phyloP scores from a whole-genome alignment of 2,797 vertebrate species.

The Cynodonichthys magdalenae region DNA sequence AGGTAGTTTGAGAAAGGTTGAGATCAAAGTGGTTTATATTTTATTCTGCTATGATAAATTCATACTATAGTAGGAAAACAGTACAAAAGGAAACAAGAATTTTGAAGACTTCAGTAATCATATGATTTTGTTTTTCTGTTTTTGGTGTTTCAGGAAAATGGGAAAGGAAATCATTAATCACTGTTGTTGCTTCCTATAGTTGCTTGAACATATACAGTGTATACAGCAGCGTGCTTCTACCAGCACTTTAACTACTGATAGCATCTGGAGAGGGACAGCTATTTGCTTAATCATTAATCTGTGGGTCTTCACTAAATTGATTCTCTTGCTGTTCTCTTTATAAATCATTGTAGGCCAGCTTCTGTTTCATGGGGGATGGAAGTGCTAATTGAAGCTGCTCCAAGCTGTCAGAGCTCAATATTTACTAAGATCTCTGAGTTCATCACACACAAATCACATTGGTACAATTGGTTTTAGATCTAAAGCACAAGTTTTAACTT shows the following conservation, averaged over 20 bases:
- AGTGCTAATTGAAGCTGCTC: constrained; percentile 62
- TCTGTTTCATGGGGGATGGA: constrained; percentile 61
- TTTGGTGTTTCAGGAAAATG: neutral
- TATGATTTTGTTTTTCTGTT: too few species aligned
- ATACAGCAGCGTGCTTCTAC: constrained; percentile 38
- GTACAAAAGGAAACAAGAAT: too few species aligned
- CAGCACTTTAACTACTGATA: constrained; percentile 42
- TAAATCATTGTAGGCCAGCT: constrained; percentile 67
- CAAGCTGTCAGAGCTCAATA: constrained; percentile 27
- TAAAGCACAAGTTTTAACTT: neutral
- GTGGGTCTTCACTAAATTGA: constrained; percentile 64
- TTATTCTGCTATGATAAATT: too few species aligned
- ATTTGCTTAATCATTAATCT: constrained; percentile 75
- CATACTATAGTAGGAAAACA: too few species aligned
- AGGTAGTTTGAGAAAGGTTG: neutral
- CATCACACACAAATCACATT: constrained; percentile 6
- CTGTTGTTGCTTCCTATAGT: neutral
- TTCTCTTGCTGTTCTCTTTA: constrained; percentile 64
- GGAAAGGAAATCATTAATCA: neutral
- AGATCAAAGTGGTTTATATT: neutral
- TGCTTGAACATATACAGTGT: constrained; percentile 23
- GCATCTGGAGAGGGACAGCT: constrained; percentile 49
- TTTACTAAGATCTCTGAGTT: constrained; percentile 49
- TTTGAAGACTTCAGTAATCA: too few species aligned
- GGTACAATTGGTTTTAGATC: neutral